Base-by-base conservation (phyloP, 2,797 vertebrate genomes). In the Manis pentadactyla region DNA sequence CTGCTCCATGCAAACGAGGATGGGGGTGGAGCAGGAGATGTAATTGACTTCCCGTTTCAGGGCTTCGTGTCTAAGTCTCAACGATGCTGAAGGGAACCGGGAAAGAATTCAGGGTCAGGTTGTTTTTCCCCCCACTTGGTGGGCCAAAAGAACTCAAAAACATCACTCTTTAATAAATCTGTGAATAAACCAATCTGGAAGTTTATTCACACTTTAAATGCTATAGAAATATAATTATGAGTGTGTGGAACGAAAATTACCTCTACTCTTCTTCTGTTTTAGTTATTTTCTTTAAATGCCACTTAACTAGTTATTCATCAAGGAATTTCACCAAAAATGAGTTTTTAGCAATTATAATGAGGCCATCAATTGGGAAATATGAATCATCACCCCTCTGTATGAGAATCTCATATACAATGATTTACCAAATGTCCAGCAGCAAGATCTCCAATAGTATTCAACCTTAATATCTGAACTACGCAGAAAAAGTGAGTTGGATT, bases 1-100 rank as follows among this genome's bases (percentile, higher is more conserved):
- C 98, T 98, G 79, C 68, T 97, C 71, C 93, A 94, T 57, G 83
- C 91, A 81, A 92, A 90, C 31, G 31, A 55, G 5, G 13, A 94
- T 79, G 81, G 83, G 61, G 82, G 11, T 5, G 14, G 82, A 93
- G 79, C 34, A 57, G 49, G 61, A 95, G 86, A 68, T 27, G n/a
- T 73, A 93, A 96, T 87, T 96, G 96, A 89, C 87, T 95, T 39
- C 64, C 61, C n/a, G 63, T 84, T 93, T 87, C 51, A 89, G 97
- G 93, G 92, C 53, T 87, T 88, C 94, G 96, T 81, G 87, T 96
- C 34, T 7, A n/a, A 68, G 79, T 97, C 90, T 94, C 82, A 93
- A 77, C 10, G 77, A 74, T 79, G 68, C 71, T 29, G 84, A 92
- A 89, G 87, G 90, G 27, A 97, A 91, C 89, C 39, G 49, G 46